A percentile compares a stretch with the other conserved stretches of the same genome.
Conservation (phyloP, 2,113 vertebrate species). For the Acanthisitta chloris region DNA sequence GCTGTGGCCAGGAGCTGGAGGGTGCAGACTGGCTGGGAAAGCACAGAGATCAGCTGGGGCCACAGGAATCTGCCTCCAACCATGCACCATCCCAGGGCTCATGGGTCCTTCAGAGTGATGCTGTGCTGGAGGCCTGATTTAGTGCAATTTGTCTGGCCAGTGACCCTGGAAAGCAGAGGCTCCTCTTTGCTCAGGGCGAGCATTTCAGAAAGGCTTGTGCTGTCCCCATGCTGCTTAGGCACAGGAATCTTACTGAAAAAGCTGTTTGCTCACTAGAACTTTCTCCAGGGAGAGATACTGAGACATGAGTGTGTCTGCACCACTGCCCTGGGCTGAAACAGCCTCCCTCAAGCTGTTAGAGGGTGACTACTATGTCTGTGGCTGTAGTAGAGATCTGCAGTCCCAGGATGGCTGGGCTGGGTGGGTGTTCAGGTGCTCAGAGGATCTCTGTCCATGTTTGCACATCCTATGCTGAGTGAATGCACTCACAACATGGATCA, state of each 20-base stretch:
- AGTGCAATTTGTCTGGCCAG: not conserved
- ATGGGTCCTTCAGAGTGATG: not conserved
- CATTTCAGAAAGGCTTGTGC: not conserved
- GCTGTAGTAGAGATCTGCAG: not conserved
- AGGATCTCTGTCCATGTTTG: accelerated
- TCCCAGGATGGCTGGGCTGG: accelerated
- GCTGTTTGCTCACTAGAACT: not conserved
- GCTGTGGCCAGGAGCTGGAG: not conserved
- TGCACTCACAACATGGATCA: not conserved
- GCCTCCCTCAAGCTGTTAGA: not conserved
- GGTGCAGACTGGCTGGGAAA: not conserved
- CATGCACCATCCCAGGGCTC: not conserved
- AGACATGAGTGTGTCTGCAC: not conserved
- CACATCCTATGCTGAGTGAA: not conserved
- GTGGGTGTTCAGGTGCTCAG: not conserved
- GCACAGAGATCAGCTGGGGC: not conserved
- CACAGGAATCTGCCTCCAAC: accelerated
- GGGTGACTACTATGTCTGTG: not conserved
- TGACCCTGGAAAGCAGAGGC: not conserved
- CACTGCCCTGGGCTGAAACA: not conserved
- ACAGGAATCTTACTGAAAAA: not conserved
- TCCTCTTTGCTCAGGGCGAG: not conserved
- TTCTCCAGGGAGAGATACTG: not conserved
- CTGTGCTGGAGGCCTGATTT: not conserved
- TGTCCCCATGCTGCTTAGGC: not conserved